A percentile compares a stretch with the other conserved stretches of the same genome.
Evolutionary conservation across 2,797 vertebrate species (phyloP).

Genomic region (Rallus crepitans): DNA sequence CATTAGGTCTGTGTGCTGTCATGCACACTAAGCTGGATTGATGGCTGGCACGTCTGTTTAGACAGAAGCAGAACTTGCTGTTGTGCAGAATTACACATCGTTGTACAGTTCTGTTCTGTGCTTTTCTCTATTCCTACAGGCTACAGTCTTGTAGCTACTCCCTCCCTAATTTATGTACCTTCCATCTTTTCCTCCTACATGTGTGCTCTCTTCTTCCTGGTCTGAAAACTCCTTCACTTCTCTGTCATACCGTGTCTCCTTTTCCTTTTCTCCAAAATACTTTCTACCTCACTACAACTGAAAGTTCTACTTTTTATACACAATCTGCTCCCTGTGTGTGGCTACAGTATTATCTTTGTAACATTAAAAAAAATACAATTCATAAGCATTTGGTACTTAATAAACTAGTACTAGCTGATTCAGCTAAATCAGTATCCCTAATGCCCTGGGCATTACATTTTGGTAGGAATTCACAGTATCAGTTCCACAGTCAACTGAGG

Average conservation of each 20-base stretch:
- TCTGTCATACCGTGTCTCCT: not conserved
- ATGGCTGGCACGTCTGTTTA: not conserved
- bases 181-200: not conserved
- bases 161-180: not conserved
- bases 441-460: not conserved
- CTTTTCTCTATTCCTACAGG: not conserved
- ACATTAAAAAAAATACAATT: not conserved
- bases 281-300: not conserved
- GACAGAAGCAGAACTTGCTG: not conserved
- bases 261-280: not conserved
- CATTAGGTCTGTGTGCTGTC: accelerated
- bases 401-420: not conserved
- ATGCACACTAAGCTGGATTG: not conserved
- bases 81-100: not conserved
- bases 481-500: not conserved
- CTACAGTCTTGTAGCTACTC: not conserved
- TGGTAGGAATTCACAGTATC: not conserved
- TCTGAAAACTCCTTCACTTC: not conserved
- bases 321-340: not conserved
- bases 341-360: not conserved
- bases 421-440: not conserved
- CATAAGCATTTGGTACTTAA: not conserved
- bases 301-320: not conserved
- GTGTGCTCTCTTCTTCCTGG: not conserved
- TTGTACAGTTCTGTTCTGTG: not conserved